phyloP scores from a whole-genome alignment of 2,113 vertebrate species.

The Chlamydotis undulata region DNA sequence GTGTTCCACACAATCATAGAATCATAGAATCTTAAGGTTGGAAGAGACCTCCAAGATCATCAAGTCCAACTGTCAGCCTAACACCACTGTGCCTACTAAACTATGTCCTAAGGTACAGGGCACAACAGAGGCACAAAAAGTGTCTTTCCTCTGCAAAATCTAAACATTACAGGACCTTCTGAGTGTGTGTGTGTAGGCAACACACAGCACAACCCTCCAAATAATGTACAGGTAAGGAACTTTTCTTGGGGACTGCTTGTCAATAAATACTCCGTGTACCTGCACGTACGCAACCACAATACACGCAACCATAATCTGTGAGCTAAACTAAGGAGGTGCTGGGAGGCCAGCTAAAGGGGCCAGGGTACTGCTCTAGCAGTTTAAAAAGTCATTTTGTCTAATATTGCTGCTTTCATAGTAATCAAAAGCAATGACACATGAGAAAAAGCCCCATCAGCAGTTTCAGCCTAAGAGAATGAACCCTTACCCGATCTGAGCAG shows the following conservation, averaged over 20 bases:
- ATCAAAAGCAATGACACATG: not conserved
- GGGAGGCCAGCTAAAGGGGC: not conserved
- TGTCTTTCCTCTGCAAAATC: not conserved
- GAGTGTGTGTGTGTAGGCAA: not conserved
- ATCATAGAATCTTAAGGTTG: too few species aligned
- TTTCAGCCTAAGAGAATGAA: not conserved
- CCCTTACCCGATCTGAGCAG: not conserved
- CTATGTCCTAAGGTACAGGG: not conserved
- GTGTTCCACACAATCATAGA: not conserved
- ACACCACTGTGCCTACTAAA: too few species aligned
- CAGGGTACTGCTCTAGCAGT: not conserved
- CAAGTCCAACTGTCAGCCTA: too few species aligned
- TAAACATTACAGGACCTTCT: not conserved
- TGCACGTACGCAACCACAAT: not conserved
- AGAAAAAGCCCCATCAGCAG: not conserved
- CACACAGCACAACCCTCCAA: not conserved
- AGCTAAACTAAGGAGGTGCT: not conserved
- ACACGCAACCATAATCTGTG: not conserved
- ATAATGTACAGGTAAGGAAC: not conserved
- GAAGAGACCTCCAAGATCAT: too few species aligned
- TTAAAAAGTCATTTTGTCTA: not conserved
- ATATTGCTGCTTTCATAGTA: not conserved
- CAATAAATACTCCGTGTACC: accelerated
- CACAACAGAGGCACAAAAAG: not conserved
- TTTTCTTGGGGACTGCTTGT: not conserved